Evolutionary conservation across 2,113 vertebrate genomes (phyloP).

Genomic region (Lethenteron reissneri): DNA sequence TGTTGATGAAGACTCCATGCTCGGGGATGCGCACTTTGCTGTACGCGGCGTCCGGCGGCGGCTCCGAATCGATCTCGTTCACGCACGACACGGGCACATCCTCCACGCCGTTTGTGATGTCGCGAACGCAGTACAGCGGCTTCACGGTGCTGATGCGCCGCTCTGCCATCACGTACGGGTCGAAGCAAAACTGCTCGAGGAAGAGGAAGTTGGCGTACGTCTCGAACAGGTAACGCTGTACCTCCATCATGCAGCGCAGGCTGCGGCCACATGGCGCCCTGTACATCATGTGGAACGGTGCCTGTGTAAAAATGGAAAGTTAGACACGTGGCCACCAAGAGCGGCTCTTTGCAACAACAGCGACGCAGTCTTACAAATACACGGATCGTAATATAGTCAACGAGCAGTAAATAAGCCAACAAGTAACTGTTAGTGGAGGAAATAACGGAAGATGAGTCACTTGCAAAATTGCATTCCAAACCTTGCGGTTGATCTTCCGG

Average conservation of each 20-base stretch:
- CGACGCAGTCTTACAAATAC: too few relatives aligned
- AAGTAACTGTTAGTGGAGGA: too few relatives aligned
- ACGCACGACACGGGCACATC: constrained; percentile 82
- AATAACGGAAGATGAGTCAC: too few relatives aligned
- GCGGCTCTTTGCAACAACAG: too few relatives aligned
- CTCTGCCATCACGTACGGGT: constrained; percentile 83
- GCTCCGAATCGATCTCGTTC: constrained; percentile 73
- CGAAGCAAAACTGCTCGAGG: constrained; percentile 94
- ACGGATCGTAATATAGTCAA: too few relatives aligned
- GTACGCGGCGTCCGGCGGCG: constrained; percentile 66
- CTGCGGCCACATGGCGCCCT: constrained; percentile 75
- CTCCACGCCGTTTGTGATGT: constrained; percentile 66
- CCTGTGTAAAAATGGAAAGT: constrained; percentile 15
- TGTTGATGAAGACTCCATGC: constrained; percentile 83
- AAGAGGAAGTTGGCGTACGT: constrained; percentile 67
- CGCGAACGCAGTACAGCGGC: constrained; percentile 67
- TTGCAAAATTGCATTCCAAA: not conserved
- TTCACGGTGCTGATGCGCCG: constrained; percentile 72
- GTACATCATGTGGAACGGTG: constrained; percentile 91
- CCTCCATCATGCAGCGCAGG: constrained; percentile 71
- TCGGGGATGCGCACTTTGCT: constrained; percentile 85
- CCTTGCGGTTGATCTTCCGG: constrained; percentile 63
- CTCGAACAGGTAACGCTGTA: constrained; percentile 80
- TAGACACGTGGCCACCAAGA: not conserved
- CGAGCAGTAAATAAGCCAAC: too few relatives aligned